These are phyloP conservation scores for Malurus elegans DNA, from an alignment of 2,113 vertebrate genomes.

Conservation along the genomic window DNA sequence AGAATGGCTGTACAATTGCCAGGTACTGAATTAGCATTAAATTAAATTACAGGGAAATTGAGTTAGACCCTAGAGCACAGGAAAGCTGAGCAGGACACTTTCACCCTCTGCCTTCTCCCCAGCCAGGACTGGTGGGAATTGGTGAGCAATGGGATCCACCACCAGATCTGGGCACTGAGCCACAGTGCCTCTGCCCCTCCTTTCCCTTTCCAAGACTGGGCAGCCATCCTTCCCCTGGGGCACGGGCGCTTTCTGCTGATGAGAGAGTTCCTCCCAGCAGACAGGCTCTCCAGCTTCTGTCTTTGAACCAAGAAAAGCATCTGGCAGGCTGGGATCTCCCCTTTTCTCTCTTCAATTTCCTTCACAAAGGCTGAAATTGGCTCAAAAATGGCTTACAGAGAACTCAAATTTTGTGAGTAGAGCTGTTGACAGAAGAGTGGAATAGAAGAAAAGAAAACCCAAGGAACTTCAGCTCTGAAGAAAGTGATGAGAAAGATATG, in stretches of 20 bases:
- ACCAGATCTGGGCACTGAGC: not conserved
- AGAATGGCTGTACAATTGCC: not conserved
- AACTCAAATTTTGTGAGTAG: not conserved
- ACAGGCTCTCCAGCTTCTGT: not conserved
- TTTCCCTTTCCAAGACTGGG: not conserved
- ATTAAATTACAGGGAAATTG: not conserved
- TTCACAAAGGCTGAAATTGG: not conserved
- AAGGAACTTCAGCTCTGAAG: not conserved
- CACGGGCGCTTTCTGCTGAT: not conserved
- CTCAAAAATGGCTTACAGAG: not conserved
- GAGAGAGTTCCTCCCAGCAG: not conserved
- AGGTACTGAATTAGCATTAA: constrained; percentile 16
- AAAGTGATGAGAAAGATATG: not conserved
- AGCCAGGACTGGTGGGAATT: not conserved
- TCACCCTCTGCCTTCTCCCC: not conserved
- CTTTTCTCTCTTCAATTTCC: not conserved
- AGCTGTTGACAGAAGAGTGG: not conserved
- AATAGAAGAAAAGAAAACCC: not conserved
- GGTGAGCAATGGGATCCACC: not conserved
- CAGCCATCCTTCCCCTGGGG: not conserved
- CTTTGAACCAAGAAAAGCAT: not conserved
- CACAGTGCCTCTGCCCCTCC: not conserved
- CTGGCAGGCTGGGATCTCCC: not conserved
- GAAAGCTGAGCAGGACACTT: not conserved
- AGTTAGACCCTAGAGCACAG: not conserved